Percentiles rank a stretch among this genome's conserved stretches.
phyloP scores from a whole-genome alignment of 1,140 invertebrate species.

The Drosophila ambigua region DNA sequence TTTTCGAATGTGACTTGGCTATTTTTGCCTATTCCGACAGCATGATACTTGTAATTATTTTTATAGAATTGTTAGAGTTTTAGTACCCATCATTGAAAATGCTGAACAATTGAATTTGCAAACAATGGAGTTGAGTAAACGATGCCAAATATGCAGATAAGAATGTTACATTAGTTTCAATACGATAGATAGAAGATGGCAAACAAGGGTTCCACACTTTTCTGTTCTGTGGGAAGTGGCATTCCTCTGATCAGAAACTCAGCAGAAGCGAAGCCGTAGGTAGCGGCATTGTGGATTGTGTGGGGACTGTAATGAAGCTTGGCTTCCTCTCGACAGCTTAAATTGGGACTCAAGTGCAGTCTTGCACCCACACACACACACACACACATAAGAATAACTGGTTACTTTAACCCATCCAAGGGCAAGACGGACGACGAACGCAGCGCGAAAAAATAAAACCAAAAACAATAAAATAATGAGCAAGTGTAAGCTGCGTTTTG shows the following conservation, averaged over 20 bases:
- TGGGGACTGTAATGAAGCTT: slow-evolving; percentile 4
- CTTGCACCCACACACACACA: slow-evolving; percentile 17
- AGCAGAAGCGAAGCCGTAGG: no score
- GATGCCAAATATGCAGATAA: slow-evolving; percentile 32
- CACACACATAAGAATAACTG: slow-evolving; percentile 41
- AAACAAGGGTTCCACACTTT: slow-evolving; percentile 15
- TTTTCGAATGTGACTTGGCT: slow-evolving; percentile 6
- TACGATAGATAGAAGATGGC: slow-evolving; percentile 22
- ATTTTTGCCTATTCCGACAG: not conserved
- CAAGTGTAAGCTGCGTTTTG: slow-evolving; percentile 27
- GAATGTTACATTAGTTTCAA: slow-evolving; percentile 21
- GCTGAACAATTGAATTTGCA: slow-evolving; percentile 30
- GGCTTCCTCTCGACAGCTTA: no score
- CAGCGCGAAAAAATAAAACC: slow-evolving; percentile 14
- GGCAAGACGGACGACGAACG: slow-evolving; percentile 31
- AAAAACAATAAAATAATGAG: slow-evolving; percentile 17
- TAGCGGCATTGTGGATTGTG: not conserved
- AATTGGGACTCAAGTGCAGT: slow-evolving; percentile 21
- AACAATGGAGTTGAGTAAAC: slow-evolving; percentile 28
- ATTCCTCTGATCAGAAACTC: not conserved
- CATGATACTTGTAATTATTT: not conserved
- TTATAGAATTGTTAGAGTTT: not conserved
- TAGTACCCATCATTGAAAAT: no score
- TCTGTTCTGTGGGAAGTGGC: slow-evolving; percentile 1
- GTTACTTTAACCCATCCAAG: slow-evolving; percentile 62